phyloP scores from a whole-genome alignment of 1,140 invertebrate species.

The Chironomus striatipennis region DNA sequence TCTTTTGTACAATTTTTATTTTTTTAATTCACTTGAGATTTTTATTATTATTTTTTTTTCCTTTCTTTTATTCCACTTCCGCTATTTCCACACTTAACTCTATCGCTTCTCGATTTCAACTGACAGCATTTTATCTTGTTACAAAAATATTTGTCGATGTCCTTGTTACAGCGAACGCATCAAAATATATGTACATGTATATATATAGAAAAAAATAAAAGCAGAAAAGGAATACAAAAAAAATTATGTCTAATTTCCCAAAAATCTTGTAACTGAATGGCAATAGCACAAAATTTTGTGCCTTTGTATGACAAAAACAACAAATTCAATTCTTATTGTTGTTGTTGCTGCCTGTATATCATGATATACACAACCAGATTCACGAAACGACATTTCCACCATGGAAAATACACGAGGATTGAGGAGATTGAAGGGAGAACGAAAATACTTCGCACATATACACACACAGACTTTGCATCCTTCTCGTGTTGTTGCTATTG shows the following conservation, averaged over 20 bases:
- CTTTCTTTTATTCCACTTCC: background rate
- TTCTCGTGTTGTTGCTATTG: background rate
- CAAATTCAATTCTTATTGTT: background rate
- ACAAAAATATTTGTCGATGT: constrained; percentile 18
- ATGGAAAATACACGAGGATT: background rate
- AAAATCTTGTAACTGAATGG: constrained; percentile 23
- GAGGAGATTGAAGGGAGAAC: too few relatives aligned
- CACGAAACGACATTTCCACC: background rate
- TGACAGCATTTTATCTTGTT: constrained; percentile 18
- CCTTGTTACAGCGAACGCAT: background rate
- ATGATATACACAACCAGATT: background rate
- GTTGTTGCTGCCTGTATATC: background rate
- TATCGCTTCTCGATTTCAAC: background rate
- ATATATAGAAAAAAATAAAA: too few relatives aligned
- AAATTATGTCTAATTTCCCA: constrained; percentile 24
- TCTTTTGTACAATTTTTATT: background rate
- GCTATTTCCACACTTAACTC: background rate
- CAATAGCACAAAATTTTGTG: background rate
- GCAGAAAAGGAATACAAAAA: background rate
- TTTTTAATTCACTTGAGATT: background rate
- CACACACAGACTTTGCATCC: background rate
- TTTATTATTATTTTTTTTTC: too few relatives aligned
- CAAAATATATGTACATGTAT: too few relatives aligned
- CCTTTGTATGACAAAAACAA: constrained; percentile 21
- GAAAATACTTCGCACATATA: background rate